Conservation (phyloP, 2,797 vertebrate genomes). For the Mus spretus region DNA sequence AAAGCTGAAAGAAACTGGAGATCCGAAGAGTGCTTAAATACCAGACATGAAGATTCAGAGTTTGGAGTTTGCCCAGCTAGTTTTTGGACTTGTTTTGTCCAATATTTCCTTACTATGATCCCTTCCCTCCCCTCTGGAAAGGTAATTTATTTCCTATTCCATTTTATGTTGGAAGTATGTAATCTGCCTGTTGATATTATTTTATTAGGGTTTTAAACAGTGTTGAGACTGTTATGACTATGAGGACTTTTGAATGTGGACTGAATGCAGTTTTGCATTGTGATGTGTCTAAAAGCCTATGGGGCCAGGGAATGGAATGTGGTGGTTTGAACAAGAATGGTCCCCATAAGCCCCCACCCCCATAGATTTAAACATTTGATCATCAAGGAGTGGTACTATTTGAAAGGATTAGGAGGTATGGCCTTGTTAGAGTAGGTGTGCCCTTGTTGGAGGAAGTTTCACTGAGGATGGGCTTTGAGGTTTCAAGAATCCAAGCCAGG, state of each 20-base stretch:
- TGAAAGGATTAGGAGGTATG: background rate
- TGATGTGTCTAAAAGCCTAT: background rate
- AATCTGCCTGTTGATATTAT: background rate
- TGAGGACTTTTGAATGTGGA: background rate
- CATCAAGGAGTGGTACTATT: background rate
- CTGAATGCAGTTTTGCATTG: background rate
- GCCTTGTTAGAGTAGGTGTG: background rate
- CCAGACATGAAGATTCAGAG: background rate
- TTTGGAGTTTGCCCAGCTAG: background rate
- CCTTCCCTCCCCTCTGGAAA: background rate
- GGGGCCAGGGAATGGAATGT: background rate
- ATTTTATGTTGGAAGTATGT: background rate
- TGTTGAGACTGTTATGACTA: background rate
- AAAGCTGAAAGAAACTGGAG: background rate
- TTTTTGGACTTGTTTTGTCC: background rate
- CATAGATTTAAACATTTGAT: background rate
- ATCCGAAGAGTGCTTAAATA: background rate
- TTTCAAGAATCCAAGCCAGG: background rate
- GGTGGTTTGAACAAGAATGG: background rate
- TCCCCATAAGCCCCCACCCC: background rate
- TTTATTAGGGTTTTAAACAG: background rate
- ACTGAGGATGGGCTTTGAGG: background rate
- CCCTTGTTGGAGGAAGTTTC: background rate
- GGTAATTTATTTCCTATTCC: background rate
- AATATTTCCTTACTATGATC: background rate